Percentiles rank a stretch among this genome's conserved stretches.
Evolutionary conservation across 2,113 vertebrate genomes (phyloP).

Genomic region (Gnathonemus echidnorhynchus): DNA sequence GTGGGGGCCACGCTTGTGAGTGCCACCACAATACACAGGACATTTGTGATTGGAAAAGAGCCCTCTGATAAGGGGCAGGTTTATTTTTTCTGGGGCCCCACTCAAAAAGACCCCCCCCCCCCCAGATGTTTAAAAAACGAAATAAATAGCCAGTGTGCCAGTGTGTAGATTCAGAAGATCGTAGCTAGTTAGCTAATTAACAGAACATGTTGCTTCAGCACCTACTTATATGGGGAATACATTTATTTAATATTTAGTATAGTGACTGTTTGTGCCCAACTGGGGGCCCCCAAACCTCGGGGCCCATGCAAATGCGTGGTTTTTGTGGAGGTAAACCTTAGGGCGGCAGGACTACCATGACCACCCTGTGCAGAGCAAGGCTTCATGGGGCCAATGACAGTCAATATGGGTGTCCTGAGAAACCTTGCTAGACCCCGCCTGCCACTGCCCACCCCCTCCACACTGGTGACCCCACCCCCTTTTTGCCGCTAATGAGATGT

Average conservation of each 20-base stretch:
- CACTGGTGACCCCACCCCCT: neutral
- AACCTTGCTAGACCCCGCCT: neutral
- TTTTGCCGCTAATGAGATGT: neutral
- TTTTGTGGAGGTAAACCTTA: neutral
- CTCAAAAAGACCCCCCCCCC: no score
- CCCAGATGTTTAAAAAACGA: neutral
- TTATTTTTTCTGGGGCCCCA: neutral
- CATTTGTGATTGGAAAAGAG: constrained; percentile 5
- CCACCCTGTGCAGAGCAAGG: constrained; percentile 1
- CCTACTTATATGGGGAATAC: neutral
- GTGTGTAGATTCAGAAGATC: neutral
- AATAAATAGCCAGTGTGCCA: neutral
- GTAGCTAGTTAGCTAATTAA: neutral
- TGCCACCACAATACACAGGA: neutral
- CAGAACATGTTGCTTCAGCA: neutral
- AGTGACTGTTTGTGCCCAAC: neutral
- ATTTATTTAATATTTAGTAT: neutral
- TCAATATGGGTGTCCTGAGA: neutral
- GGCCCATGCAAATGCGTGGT: neutral
- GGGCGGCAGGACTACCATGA: constrained; percentile 1
- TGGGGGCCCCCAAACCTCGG: neutral
- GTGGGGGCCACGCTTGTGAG: neutral
- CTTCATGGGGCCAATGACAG: neutral
- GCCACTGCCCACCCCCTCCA: neutral
- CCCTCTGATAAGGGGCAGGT: neutral